A percentile compares a stretch with the other conserved stretches of the same genome.
phyloP scores from a whole-genome alignment of 2,888 invertebrate species.

The Hypena proboscidalis region DNA sequence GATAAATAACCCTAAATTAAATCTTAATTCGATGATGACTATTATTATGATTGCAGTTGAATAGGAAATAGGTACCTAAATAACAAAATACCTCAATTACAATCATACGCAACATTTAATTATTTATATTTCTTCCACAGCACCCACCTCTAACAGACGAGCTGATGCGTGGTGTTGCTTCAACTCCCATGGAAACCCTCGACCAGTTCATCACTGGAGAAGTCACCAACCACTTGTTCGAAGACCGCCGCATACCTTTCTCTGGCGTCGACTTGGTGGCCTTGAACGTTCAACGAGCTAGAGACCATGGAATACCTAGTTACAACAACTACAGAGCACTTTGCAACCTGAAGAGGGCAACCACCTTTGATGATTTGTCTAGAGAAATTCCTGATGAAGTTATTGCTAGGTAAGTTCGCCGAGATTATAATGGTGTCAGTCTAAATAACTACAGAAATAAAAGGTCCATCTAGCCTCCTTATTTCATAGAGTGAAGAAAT shows the following conservation, averaged over 20 bases:
- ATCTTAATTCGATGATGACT: too few relatives aligned
- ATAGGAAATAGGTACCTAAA: too few relatives aligned
- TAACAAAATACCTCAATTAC: too few relatives aligned
- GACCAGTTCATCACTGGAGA: constrained; percentile 98
- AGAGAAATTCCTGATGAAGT: constrained; percentile 95
- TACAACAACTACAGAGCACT: constrained; percentile 96
- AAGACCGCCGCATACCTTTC: constrained; percentile 94
- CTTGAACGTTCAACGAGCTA: constrained; percentile 93
- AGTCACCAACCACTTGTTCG: constrained; percentile 97
- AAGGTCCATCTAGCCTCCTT: too few relatives aligned
- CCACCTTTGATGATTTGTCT: constrained; percentile 93
- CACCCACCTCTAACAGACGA: constrained; percentile 93
- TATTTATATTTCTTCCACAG: constrained; percentile 42
- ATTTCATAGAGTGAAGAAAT: too few relatives aligned
- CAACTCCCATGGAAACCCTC: constrained; percentile 96
- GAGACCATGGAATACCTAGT: constrained; percentile 95
- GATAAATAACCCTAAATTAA: too few relatives aligned
- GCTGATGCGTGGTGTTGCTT: constrained; percentile 92
- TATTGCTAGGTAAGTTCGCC: constrained; percentile 85
- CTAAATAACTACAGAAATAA: too few relatives aligned
- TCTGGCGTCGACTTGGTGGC: constrained; percentile 97
- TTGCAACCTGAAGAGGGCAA: constrained; percentile 94
- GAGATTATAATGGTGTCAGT: too few relatives aligned
- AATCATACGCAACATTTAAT: too few relatives aligned
- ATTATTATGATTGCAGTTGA: too few relatives aligned